A percentile compares a stretch with the other conserved stretches of the same genome.
phyloP scores from a whole-genome alignment of 2,113 vertebrate species.

The Plotosus lineatus region DNA sequence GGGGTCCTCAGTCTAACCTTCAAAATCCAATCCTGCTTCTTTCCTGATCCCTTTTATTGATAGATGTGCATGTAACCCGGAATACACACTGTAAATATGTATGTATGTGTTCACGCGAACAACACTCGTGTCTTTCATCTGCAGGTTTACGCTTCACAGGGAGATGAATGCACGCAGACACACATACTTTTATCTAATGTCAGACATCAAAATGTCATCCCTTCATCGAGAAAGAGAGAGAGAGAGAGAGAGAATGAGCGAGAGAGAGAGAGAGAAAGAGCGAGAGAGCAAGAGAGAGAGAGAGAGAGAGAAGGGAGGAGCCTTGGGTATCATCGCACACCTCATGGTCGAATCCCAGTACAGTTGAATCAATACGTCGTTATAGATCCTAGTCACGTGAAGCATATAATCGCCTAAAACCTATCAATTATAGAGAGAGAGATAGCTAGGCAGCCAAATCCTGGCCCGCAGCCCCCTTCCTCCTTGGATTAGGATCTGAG shows the following conservation, averaged over 20 bases:
- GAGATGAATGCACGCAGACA: conserved; percentile 38
- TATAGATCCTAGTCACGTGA: conserved; percentile 80
- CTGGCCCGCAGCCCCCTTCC: conserved; percentile 77
- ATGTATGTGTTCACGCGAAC: conserved; percentile 50
- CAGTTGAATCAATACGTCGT: conserved; percentile 75
- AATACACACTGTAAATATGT: conserved; percentile 47
- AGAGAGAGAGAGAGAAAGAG: not conserved
- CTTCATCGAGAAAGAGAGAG: conserved; percentile 45
- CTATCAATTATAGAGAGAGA: conserved; percentile 78
- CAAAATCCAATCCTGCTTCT: conserved; percentile 48
- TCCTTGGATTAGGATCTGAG: conserved; percentile 80
- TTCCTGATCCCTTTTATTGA: conserved; percentile 51
- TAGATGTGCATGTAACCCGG: conserved; percentile 47
- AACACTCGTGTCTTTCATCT: conserved; percentile 50
- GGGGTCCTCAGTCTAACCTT: conserved; percentile 51
- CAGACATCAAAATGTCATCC: conserved; percentile 61
- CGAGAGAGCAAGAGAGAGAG: not conserved
- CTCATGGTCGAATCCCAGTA: conserved; percentile 62
- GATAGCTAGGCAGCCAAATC: conserved; percentile 74
- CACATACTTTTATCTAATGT: conserved; percentile 57
- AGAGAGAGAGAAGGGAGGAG: conserved; percentile 39
- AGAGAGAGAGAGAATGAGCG: not conserved
- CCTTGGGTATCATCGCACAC: conserved; percentile 63
- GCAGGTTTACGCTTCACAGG: conserved; percentile 40
- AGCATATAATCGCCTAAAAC: conserved; percentile 77